Conservation (phyloP, 2,888 invertebrate species). For the Iselma pallidipennis region DNA sequence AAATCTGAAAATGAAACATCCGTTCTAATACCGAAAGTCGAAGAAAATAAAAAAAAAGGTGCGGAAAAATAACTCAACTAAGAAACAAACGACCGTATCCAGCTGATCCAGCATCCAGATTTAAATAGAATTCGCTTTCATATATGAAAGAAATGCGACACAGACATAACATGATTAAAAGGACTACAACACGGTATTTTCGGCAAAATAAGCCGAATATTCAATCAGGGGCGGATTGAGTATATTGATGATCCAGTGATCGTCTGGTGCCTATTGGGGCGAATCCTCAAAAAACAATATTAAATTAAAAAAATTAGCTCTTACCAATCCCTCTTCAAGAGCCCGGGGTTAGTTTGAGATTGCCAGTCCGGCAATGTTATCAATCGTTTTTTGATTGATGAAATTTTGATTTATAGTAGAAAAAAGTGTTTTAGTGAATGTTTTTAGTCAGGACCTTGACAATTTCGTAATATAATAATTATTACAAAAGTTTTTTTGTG, state of each 20-base stretch:
- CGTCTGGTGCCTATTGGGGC: too few species aligned
- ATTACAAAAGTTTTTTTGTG: conserved; percentile 18
- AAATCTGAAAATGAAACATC: background rate
- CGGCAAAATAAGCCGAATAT: background rate
- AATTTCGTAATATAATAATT: conserved; percentile 6
- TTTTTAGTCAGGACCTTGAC: conserved; percentile 14
- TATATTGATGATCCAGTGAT: too few species aligned
- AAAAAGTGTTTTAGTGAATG: background rate
- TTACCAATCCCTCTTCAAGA: too few species aligned
- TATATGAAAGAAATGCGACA: conserved; percentile 9
- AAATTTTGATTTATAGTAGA: background rate
- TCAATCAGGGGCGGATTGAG: too few species aligned
- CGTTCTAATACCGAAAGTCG: background rate
- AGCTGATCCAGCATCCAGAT: background rate
- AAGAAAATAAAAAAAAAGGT: too few species aligned
- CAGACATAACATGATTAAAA: conserved; percentile 21
- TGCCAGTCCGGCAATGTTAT: too few species aligned
- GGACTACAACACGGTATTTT: background rate
- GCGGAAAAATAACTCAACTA: background rate
- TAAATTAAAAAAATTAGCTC: too few species aligned
- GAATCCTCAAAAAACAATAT: too few species aligned
- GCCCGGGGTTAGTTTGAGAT: too few species aligned
- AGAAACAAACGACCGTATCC: background rate
- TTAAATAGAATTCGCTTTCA: background rate
- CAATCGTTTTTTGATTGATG: background rate